Conservation (phyloP, 2,797 vertebrate species). For the Tenualosa thibaudeaui region DNA sequence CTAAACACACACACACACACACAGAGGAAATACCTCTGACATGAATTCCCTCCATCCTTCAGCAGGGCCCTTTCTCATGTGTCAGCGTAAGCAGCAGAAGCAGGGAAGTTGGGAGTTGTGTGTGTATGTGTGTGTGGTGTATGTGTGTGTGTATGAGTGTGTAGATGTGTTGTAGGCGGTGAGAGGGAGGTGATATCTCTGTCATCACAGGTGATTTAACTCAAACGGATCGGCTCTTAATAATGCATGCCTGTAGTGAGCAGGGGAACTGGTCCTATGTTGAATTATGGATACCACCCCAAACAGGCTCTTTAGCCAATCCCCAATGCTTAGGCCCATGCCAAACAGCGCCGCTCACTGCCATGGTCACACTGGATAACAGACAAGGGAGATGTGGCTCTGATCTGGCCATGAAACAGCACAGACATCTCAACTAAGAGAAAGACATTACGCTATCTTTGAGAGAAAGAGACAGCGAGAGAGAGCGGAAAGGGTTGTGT, state of each 20-base stretch:
- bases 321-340: constrained; percentile 49
- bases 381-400: background rate
- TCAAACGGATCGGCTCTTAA: constrained; percentile 60
- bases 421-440: background rate
- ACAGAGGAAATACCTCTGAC: background rate
- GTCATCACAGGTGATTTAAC: constrained; percentile 59
- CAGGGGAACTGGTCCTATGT: constrained; percentile 44
- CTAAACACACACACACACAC: background rate
- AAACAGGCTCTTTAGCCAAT: constrained; percentile 49
- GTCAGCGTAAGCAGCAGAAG: no score
- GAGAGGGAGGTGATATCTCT: constrained; percentile 35
- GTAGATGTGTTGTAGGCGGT: background rate
- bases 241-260: constrained; percentile 61
- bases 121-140: background rate
- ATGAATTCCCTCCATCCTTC: no score
- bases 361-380: constrained; percentile 8
- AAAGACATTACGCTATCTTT: background rate
- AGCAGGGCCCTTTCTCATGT: no score
- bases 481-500: background rate
- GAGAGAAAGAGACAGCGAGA: background rate
- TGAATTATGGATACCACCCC: constrained; percentile 72
- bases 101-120: background rate
- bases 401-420: background rate
- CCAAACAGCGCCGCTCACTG: constrained; percentile 35
- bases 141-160: background rate